Conservation (phyloP, 2,113 vertebrate species). For the Chrysemys picta region DNA sequence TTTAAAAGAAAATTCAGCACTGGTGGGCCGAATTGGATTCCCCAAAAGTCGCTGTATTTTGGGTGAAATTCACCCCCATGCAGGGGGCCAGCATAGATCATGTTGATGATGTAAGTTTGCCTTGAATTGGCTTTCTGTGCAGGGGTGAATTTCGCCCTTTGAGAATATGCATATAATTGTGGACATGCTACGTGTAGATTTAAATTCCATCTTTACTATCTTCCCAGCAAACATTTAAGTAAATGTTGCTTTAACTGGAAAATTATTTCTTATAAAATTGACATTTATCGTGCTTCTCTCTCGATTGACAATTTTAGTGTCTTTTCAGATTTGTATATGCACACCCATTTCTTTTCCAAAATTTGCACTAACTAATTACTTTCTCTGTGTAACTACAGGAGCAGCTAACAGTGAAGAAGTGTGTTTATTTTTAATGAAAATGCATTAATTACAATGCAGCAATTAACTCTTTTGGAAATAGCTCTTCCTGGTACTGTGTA, state of each 20-base stretch:
- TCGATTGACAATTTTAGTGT: slow-evolving; percentile 41
- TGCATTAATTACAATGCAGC: background rate
- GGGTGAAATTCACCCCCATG: slow-evolving; percentile 67
- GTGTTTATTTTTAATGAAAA: slow-evolving; percentile 7
- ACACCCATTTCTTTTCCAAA: slow-evolving; percentile 42
- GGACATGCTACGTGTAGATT: background rate
- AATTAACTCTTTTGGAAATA: background rate
- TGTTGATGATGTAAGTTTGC: slow-evolving; percentile 39
- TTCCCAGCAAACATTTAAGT: slow-evolving; percentile 43
- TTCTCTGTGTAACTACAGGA: slow-evolving; percentile 28
- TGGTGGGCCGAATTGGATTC: slow-evolving; percentile 41
- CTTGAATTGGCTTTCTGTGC: background rate
- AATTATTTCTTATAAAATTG: slow-evolving; percentile 44
- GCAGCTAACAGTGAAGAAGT: slow-evolving; percentile 41
- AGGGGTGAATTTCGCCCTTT: slow-evolving; percentile 22
- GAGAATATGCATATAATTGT: background rate
- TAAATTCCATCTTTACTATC: slow-evolving; percentile 49
- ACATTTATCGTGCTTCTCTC: slow-evolving; percentile 37
- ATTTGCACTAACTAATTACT: slow-evolving; percentile 52
- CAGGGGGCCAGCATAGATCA: slow-evolving; percentile 8
- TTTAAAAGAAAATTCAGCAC: background rate
- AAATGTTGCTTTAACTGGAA: slow-evolving; percentile 44
- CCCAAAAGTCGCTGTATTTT: slow-evolving; percentile 4
- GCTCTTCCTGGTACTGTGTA: background rate
- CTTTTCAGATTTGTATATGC: slow-evolving; percentile 15